Evolutionary conservation across 2,113 vertebrate genomes (phyloP).

Genomic region (Myodes glareolus): DNA sequence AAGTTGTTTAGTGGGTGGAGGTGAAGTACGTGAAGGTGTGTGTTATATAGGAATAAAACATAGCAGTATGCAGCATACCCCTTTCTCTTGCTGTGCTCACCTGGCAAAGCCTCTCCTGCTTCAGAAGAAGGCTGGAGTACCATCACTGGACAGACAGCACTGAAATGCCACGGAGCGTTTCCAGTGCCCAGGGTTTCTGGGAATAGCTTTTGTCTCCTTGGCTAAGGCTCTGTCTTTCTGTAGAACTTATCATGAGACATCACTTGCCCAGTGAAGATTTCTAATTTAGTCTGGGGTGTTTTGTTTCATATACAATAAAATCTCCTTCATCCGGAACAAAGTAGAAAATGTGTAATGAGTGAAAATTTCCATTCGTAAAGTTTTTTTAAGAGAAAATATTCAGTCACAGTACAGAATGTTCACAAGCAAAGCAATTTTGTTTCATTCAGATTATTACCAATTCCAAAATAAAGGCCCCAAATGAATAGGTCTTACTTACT

Average conservation of each 20-base stretch:
- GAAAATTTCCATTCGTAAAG: conserved; percentile 55
- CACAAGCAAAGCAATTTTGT: conserved; percentile 54
- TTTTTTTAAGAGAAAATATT: conserved; percentile 38
- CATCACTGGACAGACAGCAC: neutral
- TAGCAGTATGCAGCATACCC: neutral
- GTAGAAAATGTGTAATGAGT: conserved; percentile 50
- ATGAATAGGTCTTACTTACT: conserved; percentile 40
- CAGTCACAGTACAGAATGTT: conserved; percentile 25
- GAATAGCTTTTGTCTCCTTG: conserved; percentile 19
- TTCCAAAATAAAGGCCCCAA: conserved; percentile 57
- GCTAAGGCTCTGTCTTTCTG: neutral
- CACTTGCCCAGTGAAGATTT: conserved; percentile 38
- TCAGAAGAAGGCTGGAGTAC: neutral
- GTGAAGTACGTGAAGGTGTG: neutral
- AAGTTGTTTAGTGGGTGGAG: neutral
- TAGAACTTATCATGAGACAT: conserved; percentile 28
- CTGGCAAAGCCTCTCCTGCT: neutral
- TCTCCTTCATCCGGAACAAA: conserved; percentile 19
- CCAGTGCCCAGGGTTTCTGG: neutral
- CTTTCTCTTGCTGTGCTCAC: neutral
- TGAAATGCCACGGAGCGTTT: neutral
- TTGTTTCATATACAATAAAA: conserved; percentile 42
- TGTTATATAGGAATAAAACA: neutral
- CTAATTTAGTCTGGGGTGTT: conserved; percentile 44
- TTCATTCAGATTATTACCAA: conserved; percentile 45